These are phyloP conservation scores for Knipowitschia caucasica DNA, from an alignment of 2,797 vertebrate genomes.

Conservation along the genomic window DNA sequence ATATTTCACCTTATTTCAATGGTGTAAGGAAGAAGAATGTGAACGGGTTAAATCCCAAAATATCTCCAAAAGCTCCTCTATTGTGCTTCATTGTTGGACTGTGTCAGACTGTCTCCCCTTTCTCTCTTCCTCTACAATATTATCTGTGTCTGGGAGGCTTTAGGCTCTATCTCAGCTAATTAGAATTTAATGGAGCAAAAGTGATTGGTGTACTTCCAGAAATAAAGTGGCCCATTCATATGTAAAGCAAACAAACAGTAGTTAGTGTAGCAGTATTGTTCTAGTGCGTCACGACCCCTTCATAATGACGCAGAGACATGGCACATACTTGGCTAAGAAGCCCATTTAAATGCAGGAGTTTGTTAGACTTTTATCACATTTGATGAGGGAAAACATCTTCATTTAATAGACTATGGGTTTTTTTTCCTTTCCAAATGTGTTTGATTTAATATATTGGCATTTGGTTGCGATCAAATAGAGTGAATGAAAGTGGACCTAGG, in stretches of 20 bases:
- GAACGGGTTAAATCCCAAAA: conserved; percentile 46
- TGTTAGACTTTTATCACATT: conserved; percentile 67
- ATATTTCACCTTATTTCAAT: background rate
- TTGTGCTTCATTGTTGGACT: conserved; percentile 57
- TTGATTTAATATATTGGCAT: conserved; percentile 53
- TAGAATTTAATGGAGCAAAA: conserved; percentile 81
- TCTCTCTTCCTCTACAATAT: conserved; percentile 57
- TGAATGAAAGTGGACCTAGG: conserved; percentile 60
- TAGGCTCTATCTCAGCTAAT: conserved; percentile 75
- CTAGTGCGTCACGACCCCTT: conserved; percentile 53
- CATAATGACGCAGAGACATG: conserved; percentile 59
- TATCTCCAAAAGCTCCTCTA: conserved; percentile 41
- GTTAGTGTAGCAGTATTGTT: conserved; percentile 70
- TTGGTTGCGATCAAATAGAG: conserved; percentile 25
- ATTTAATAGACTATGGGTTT: conserved; percentile 70
- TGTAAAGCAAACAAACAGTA: conserved; percentile 78
- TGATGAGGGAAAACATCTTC: conserved; percentile 75
- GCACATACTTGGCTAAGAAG: conserved; percentile 75
- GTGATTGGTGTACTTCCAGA: conserved; percentile 77
- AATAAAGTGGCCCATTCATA: conserved; percentile 77
- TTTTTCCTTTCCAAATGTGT: conserved; percentile 62
- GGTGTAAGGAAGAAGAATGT: conserved; percentile 10
- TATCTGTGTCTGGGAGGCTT: conserved; percentile 67
- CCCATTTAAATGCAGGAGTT: conserved; percentile 84
- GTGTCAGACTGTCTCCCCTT: conserved; percentile 42